A percentile compares a stretch with the other conserved stretches of the same genome.
phyloP scores from a whole-genome alignment of 2,113 vertebrate species.

The Abramis brama region DNA sequence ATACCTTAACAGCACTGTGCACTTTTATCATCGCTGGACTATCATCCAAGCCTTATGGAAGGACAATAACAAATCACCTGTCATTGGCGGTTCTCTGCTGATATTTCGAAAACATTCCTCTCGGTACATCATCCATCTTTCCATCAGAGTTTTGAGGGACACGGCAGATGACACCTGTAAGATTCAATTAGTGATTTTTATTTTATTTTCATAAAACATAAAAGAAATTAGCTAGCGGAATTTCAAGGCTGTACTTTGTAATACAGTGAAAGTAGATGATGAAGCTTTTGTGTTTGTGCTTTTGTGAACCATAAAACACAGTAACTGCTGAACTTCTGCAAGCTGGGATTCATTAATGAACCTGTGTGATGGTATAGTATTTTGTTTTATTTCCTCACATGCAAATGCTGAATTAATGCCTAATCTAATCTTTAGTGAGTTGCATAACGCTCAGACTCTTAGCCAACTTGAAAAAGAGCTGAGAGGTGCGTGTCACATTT shows the following conservation, averaged over 20 bases:
- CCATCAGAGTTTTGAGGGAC: constrained; percentile 69
- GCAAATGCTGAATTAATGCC: neutral
- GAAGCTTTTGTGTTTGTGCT: too few species aligned
- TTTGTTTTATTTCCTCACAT: neutral
- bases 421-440: neutral
- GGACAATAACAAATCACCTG: constrained; percentile 63
- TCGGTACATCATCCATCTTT: constrained; percentile 71
- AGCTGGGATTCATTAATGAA: neutral
- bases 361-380: neutral
- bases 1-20: neutral
- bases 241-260: neutral
- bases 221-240: neutral
- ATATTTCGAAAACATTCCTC: constrained; percentile 74
- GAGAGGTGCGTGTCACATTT: neutral
- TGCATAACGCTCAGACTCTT: neutral
- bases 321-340: neutral
- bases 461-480: neutral
- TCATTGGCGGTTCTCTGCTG: constrained; percentile 63
- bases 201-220: neutral
- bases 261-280: neutral
- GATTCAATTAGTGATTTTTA: neutral
- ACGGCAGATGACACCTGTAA: constrained; percentile 69
- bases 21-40: constrained; percentile 55
- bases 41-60: neutral
- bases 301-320: neutral